A percentile compares a stretch with the other conserved stretches of the same genome.
phyloP scores from a whole-genome alignment of 2,888 invertebrate species.

The Drosophila kambysellisi region DNA sequence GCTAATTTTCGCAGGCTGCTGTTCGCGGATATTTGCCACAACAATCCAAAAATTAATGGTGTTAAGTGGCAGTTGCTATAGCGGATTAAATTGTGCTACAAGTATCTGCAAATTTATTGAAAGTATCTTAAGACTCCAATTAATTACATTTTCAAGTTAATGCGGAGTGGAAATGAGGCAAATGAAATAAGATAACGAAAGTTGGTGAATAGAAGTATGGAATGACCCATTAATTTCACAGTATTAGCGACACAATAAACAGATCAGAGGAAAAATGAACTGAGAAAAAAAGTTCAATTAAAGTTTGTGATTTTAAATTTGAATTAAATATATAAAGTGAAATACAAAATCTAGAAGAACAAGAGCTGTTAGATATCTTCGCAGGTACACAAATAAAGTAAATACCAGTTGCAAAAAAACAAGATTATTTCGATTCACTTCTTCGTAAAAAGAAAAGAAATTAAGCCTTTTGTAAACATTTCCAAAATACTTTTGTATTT shows the following conservation, averaged over 20 bases:
- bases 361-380: too few species aligned
- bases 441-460: background rate
- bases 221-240: background rate
- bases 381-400: background rate
- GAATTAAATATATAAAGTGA: background rate
- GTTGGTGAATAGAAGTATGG: background rate
- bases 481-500: background rate
- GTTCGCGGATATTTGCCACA: background rate
- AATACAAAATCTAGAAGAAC: background rate
- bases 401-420: background rate
- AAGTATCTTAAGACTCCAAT: background rate
- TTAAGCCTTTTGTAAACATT: background rate
- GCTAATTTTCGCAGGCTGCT: conserved; percentile 38
- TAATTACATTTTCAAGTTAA: background rate
- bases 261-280: background rate
- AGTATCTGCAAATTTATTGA: background rate
- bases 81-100: conserved; percentile 1
- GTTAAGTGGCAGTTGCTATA: background rate
- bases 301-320: background rate
- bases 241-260: background rate
- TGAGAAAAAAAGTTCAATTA: background rate
- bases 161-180: background rate
- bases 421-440: background rate
- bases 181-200: background rate
- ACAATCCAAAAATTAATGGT: conserved; percentile 1